A percentile compares a stretch with the other conserved stretches of the same genome.
Evolutionary conservation across 2,888 invertebrate genomes (phyloP).

Genomic region (Clusia tigrina): DNA sequence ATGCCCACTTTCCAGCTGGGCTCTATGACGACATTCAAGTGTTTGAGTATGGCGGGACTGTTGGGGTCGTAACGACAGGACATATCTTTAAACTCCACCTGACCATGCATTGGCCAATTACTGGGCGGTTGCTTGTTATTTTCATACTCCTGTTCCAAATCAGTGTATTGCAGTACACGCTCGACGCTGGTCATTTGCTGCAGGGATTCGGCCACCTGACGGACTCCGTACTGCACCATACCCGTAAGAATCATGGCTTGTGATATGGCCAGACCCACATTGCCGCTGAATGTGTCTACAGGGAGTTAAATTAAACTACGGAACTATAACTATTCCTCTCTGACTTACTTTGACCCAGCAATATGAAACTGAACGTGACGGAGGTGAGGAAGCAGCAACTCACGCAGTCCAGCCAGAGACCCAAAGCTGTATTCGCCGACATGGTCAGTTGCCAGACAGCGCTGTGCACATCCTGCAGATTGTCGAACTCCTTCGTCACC

Average conservation of each 20-base stretch:
- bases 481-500: constrained; percentile 79
- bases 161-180: constrained; percentile 75
- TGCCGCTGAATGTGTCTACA: constrained; percentile 71
- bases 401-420: constrained; percentile 77
- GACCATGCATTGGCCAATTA: constrained; percentile 76
- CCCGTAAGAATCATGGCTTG: constrained; percentile 75
- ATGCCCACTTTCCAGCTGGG: constrained; percentile 78
- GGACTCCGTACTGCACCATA: constrained; percentile 77
- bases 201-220: constrained; percentile 74
- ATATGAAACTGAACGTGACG: constrained; percentile 73
- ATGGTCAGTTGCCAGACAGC: constrained; percentile 62
- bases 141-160: constrained; percentile 69
- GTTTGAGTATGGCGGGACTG: constrained; percentile 74
- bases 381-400: constrained; percentile 73
- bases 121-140: constrained; percentile 67
- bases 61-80: constrained; percentile 70
- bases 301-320: neutral
- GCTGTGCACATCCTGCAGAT: constrained; percentile 70
- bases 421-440: constrained; percentile 70
- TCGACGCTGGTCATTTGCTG: constrained; percentile 80
- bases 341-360: constrained; percentile 69
- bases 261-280: constrained; percentile 75
- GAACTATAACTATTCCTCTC: too few species aligned
- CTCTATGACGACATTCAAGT: constrained; percentile 74
- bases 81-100: constrained; percentile 67